Base-by-base conservation (phyloP, 2,888 invertebrate species). In the Cephus pulcher region DNA sequence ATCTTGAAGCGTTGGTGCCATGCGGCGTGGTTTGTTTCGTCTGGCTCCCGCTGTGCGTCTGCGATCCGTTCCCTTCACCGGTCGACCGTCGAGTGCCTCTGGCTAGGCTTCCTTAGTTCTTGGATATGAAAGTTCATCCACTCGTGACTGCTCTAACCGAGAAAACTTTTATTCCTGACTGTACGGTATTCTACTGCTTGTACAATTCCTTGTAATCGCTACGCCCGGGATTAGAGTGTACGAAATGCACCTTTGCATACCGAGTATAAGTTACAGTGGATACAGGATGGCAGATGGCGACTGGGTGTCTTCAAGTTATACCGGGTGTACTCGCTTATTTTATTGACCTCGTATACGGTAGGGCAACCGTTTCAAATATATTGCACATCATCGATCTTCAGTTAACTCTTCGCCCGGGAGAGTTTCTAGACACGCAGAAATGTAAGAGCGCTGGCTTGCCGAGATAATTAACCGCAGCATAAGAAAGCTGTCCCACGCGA, bases 41-140 rank as follows among this genome's bases (percentile, higher is more conserved):
- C 56, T 56, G 56, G 12, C n/a, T 33, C 32, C 15, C 15, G 11
- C 71, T 12, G 34, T 4, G 23, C 0, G 12, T 33, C 79, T 80
- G 76, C 87, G 89, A 89, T 88, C 88, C 86, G 90, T 89, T 88
- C 90, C 88, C 89, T 89, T 90, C 90, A 90, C 90, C 86, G 88
- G 89, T 82, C 86, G 88, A 87, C 81, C 86, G 86, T 86, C 85
- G 86, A 89, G 88, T 90, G 84, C 76, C 79, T 75, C 74, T 81
- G 82, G 84, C 84, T 83, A 76, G 83, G 81, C 84, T 85, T 80
- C 80, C 83, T 81, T 84, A 80, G 82, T 84, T 82, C 84, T 83
- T 84, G 82, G 80, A 84, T 85, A 89, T 88, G 89, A 89, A 89
- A 89, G 89, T 89, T 83, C 73, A 73, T 76, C 33, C 56, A 56